Evolutionary conservation across 2,797 vertebrate genomes (phyloP), one percentile per base, ranked within the genome.

Genomic region (Podarcis lilfordi): DNA sequence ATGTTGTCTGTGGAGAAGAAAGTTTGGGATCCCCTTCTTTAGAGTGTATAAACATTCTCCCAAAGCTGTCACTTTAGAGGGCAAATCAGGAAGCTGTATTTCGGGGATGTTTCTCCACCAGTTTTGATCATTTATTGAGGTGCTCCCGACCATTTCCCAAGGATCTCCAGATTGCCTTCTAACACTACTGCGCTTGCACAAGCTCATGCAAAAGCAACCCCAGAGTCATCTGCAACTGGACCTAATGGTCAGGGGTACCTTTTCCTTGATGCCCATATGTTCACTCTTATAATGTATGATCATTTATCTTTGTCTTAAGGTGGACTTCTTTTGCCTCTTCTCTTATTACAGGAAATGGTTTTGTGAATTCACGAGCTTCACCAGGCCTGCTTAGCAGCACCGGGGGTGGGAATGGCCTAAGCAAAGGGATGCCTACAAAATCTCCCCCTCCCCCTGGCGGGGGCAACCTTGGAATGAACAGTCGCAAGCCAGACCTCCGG

Each of bases 341-440:
- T 82, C 17, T 29, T 85, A 1, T 71, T 89, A 8, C 97, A 99
- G 99, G 99, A 95, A 99, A 99, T 88, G 98, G 99, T 86, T 99
- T 98, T 92, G 98, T 98, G 94, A 99, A 99, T 97, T 97, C 98
- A 86, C 98, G 98, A 96, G 98, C 98, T 95, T 99, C 99, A 82
- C 99, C 98, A 10, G 98, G 98, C 93, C 96, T 99, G 83, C 97
- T 98, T 50, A 98, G 98, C 96, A 97, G 97, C 87, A 91, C 97
- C 92, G 97, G 97, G 82, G 98, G 98, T 89, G 98, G 98, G 91
- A 99, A 98, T 72, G 98, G 98, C 91, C 96, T 99, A 91, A 98
- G 98, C 96, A 99, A 99, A 97, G 98, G 98, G 88, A 98, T 99
- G 98, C 98, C 98, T 91, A 98, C 98, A 82, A 99, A 99, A 96